These are phyloP conservation scores for Anoplolepis gracilipes DNA, from an alignment of 1,140 invertebrate species.

Conservation along the genomic window DNA sequence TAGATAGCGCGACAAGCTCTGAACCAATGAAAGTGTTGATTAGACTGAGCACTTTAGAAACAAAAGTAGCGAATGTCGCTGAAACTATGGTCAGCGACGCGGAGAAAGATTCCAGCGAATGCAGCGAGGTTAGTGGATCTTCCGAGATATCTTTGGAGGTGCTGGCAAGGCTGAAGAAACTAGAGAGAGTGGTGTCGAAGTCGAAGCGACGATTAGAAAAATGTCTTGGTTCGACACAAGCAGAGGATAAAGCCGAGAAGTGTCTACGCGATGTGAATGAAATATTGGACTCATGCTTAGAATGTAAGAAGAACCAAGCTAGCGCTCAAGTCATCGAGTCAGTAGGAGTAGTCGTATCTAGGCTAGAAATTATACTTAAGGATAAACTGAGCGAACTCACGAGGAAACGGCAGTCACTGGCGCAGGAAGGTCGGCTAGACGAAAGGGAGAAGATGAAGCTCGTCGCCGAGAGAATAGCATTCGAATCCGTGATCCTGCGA, in stretches of 20 bases:
- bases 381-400: slow-evolving; percentile 89
- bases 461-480: slow-evolving; percentile 91
- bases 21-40: slow-evolving; percentile 93
- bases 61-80: slow-evolving; percentile 89
- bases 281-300: slow-evolving; percentile 81
- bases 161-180: slow-evolving; percentile 79
- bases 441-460: slow-evolving; percentile 89
- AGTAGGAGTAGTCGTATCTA: slow-evolving; percentile 88
- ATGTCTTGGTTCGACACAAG: slow-evolving; percentile 81
- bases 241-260: slow-evolving; percentile 82
- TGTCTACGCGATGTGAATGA: slow-evolving; percentile 83
- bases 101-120: slow-evolving; percentile 82
- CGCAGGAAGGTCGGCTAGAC: slow-evolving; percentile 88
- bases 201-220: slow-evolving; percentile 82
- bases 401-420: slow-evolving; percentile 87
- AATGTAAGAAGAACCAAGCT: slow-evolving; percentile 79
- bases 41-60: slow-evolving; percentile 90
- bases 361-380: slow-evolving; percentile 88
- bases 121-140: slow-evolving; percentile 76
- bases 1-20: slow-evolving; percentile 91
- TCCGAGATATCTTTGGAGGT: slow-evolving; percentile 79
- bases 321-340: slow-evolving; percentile 86
- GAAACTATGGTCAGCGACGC: slow-evolving; percentile 83
- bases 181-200: slow-evolving; percentile 79
- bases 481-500: slow-evolving; percentile 90